These are phyloP conservation scores for Drosophila nigricruria DNA, from an alignment of 2,888 invertebrate genomes.

Conservation along the genomic window DNA sequence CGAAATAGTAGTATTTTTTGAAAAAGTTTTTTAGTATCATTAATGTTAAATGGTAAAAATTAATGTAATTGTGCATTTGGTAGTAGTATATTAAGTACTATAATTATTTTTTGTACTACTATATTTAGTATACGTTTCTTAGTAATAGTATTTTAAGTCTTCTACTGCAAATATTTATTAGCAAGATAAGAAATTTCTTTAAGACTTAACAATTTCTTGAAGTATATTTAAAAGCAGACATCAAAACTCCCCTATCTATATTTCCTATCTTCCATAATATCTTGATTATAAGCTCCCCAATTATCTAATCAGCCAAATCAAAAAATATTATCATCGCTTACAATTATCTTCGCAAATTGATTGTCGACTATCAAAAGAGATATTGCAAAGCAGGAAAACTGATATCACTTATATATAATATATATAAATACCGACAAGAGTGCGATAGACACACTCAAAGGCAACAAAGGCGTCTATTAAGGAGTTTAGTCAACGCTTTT, in stretches of 20 bases:
- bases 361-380: constrained; percentile 21
- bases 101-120: too few relatives aligned
- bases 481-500: constrained; percentile 20
- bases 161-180: background rate
- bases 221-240: background rate
- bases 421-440: background rate
- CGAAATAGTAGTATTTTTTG: too few relatives aligned
- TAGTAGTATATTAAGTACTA: too few relatives aligned
- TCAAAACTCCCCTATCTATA: background rate
- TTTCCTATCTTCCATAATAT: background rate
- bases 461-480: background rate
- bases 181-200: background rate
- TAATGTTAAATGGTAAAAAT: too few relatives aligned
- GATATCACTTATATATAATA: constrained; percentile 2
- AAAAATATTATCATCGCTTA: constrained; percentile 30
- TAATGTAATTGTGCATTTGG: too few relatives aligned
- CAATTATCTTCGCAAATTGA: constrained; percentile 25
- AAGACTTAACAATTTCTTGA: background rate
- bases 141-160: background rate
- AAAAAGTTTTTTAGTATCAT: too few relatives aligned
- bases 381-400: constrained; percentile 21
- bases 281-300: background rate
- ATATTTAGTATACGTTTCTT: background rate
- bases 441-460: background rate
- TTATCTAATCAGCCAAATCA: constrained; percentile 40